phyloP scores from a whole-genome alignment of 2,888 invertebrate species.

The Lapara coniferarum region DNA sequence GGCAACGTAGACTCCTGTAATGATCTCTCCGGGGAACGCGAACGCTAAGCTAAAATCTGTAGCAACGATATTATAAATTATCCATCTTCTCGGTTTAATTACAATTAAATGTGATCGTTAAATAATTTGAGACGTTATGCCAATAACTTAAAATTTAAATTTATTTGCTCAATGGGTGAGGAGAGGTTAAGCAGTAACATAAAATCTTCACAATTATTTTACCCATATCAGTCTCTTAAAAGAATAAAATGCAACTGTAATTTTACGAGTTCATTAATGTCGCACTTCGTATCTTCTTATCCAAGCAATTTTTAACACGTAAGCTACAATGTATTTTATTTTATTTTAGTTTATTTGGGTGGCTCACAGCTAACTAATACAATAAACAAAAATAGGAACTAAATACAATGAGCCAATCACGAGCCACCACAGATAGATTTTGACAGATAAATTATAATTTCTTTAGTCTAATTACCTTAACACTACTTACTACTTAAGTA shows the following conservation, averaged over 20 bases:
- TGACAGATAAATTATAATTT: no score
- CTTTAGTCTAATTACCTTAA: no score
- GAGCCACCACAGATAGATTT: no score
- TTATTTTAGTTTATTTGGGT: no score
- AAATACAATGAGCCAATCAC: no score
- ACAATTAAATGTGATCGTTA: neutral
- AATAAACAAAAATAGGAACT: no score
- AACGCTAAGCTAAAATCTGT: constrained; percentile 18
- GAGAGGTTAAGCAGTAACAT: no score
- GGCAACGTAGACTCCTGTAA: constrained; percentile 35
- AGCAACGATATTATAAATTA: constrained; percentile 18
- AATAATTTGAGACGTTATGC: neutral
- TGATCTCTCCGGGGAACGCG: constrained; percentile 40
- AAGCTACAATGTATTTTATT: neutral
- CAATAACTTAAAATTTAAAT: neutral
- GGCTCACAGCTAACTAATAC: no score
- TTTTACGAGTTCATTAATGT: neutral
- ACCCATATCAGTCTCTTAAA: no score
- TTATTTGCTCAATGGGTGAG: neutral
- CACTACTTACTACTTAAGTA: no score
- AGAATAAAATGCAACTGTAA: neutral
- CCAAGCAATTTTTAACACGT: neutral
- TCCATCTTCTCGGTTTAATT: constrained; percentile 11
- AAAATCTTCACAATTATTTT: no score
- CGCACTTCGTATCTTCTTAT: neutral